phyloP scores from a whole-genome alignment of 2,888 invertebrate genomes.

The Drosophila lacicola region DNA sequence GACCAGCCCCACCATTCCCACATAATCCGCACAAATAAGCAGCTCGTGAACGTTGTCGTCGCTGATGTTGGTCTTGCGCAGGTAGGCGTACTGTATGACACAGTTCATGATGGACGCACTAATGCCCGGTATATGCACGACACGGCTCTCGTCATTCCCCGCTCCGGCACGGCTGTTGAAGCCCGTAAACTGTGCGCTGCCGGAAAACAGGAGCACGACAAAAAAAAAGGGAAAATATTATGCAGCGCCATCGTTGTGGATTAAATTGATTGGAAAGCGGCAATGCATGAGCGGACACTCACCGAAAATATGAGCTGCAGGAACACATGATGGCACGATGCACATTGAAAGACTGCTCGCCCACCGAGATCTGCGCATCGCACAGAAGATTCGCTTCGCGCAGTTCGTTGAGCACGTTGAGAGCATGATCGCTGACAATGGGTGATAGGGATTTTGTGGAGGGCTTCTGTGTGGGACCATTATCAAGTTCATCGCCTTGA shows the following conservation, averaged over 20 bases:
- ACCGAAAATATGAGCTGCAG: constrained; percentile 96
- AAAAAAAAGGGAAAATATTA: neutral
- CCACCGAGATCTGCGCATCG: constrained; percentile 93
- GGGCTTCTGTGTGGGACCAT: constrained; percentile 32
- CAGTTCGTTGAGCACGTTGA: constrained; percentile 93
- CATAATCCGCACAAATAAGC: constrained; percentile 94
- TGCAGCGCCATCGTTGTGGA: too few species aligned
- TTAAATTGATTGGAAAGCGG: neutral
- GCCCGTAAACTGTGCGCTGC: constrained; percentile 82
- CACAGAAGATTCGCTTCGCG: constrained; percentile 93
- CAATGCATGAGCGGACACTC: constrained; percentile 52
- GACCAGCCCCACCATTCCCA: constrained; percentile 93
- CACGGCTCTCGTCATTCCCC: constrained; percentile 86
- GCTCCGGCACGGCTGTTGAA: constrained; percentile 62
- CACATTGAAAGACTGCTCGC: constrained; percentile 93
- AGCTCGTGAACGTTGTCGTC: constrained; percentile 92
- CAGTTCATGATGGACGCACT: constrained; percentile 91
- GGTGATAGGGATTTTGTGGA: constrained; percentile 63
- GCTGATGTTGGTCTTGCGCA: constrained; percentile 91
- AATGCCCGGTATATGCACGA: constrained; percentile 91
- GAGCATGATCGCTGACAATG: constrained; percentile 93
- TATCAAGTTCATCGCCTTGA: constrained; percentile 37
- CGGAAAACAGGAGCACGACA: neutral
- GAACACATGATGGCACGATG: constrained; percentile 94
- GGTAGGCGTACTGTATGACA: constrained; percentile 94